These are phyloP conservation scores for Sicus ferrugineus DNA, from an alignment of 2,888 invertebrate genomes.

Conservation along the genomic window DNA sequence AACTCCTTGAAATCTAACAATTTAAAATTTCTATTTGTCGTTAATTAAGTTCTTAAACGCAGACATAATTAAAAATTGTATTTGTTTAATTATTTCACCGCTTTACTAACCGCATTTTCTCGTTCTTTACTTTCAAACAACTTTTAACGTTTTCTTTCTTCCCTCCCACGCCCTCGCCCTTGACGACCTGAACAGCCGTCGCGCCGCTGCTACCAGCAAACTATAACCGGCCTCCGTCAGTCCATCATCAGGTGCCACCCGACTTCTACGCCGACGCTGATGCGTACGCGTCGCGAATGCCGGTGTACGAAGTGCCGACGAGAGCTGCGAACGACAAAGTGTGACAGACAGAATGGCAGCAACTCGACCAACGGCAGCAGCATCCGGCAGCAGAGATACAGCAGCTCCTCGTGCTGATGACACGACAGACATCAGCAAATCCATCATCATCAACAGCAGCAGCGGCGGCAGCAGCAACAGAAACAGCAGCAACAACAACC, in stretches of 20 bases:
- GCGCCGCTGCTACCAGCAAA: conserved; percentile 65
- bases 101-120: conserved; percentile 15
- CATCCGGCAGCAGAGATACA: conserved; percentile 33
- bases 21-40: background rate
- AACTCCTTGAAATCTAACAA: background rate
- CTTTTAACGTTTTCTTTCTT: background rate
- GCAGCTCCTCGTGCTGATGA: conserved; percentile 47
- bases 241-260: conserved; percentile 56
- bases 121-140: background rate
- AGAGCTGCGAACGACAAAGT: conserved; percentile 59
- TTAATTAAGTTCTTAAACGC: too few species aligned
- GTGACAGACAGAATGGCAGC: conserved; percentile 55
- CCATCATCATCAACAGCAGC: conserved; percentile 39
- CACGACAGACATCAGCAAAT: too few species aligned
- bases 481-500: conserved; percentile 45
- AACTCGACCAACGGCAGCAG: conserved; percentile 44
- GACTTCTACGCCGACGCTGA: conserved; percentile 63
- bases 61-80: background rate
- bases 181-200: conserved; percentile 58
- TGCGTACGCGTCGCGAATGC: conserved; percentile 57
- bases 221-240: conserved; percentile 64
- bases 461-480: conserved; percentile 48
- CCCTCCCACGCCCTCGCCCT: background rate
- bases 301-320: conserved; percentile 57
- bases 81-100: background rate